A percentile compares a stretch with the other conserved stretches of the same genome.
These are phyloP conservation scores for Acromyrmex heyeri DNA, from an alignment of 1,140 invertebrate species.

Conservation along the genomic window DNA sequence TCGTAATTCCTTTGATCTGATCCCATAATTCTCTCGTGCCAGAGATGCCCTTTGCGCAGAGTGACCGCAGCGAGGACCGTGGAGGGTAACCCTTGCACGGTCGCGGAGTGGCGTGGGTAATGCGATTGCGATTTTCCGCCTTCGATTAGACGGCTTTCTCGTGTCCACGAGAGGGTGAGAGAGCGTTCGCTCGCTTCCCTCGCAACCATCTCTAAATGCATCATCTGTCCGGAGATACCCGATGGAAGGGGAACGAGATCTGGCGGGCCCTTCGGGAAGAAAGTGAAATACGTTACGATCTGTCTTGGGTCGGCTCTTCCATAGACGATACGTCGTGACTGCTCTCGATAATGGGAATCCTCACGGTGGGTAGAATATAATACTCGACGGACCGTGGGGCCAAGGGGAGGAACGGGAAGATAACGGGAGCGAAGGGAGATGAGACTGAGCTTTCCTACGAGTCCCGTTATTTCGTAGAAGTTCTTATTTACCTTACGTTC, in stretches of 20 bases:
- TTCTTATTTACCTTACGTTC: slow-evolving; percentile 78
- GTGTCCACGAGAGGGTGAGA: slow-evolving; percentile 49
- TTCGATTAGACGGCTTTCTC: slow-evolving; percentile 80
- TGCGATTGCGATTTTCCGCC: slow-evolving; percentile 81
- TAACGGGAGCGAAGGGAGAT: slow-evolving; percentile 63
- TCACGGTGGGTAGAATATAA: slow-evolving; percentile 82
- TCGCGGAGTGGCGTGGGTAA: slow-evolving; percentile 37
- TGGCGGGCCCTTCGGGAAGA: slow-evolving; percentile 80
- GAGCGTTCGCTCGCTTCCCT: background rate
- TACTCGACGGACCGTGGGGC: slow-evolving; percentile 70
- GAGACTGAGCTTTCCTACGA: slow-evolving; percentile 71
- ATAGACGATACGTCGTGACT: slow-evolving; percentile 83
- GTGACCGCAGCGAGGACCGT: background rate
- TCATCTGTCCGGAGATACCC: slow-evolving; percentile 45
- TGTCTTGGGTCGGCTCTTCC: slow-evolving; percentile 79
- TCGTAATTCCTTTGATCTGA: background rate
- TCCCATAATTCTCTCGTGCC: slow-evolving; percentile 23
- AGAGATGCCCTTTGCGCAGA: slow-evolving; percentile 3
- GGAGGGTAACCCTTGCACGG: slow-evolving; percentile 6
- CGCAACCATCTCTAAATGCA: slow-evolving; percentile 56
- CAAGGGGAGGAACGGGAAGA: slow-evolving; percentile 45
- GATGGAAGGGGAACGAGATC: slow-evolving; percentile 46
- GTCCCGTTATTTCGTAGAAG: slow-evolving; percentile 69
- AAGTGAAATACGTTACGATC: slow-evolving; percentile 84
- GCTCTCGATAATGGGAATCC: slow-evolving; percentile 84